Evolutionary conservation across 2,797 vertebrate genomes (phyloP).

Genomic region (Coranthus polyacanthus): DNA sequence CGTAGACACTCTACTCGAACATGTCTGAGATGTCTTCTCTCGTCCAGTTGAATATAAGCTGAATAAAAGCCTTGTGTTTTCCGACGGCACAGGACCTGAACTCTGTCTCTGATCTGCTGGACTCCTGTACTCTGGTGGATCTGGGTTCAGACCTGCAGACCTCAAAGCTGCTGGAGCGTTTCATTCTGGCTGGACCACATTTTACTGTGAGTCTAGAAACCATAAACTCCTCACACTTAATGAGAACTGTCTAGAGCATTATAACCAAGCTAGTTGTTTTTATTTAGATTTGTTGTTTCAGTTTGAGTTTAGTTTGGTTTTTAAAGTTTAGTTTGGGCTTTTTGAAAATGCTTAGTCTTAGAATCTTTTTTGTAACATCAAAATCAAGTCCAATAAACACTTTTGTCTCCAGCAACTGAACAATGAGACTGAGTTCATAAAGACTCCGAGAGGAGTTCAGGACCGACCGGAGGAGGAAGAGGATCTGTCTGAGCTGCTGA

Average conservation of each 20-base stretch:
- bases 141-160: constrained; percentile 86
- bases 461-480: constrained; percentile 81
- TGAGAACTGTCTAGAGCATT: background rate
- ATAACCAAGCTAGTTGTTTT: too few species aligned
- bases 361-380: too few species aligned
- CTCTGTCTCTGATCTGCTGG: constrained; percentile 85
- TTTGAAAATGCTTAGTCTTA: too few species aligned
- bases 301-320: too few species aligned
- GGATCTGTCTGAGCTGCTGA: constrained; percentile 82
- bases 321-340: too few species aligned
- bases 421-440: constrained; percentile 85
- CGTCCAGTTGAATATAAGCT: background rate
- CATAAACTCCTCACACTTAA: too few species aligned
- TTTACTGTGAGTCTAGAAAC: constrained; percentile 83
- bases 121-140: constrained; percentile 84
- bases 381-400: too few species aligned
- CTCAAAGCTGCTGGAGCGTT: constrained; percentile 83
- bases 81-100: constrained; percentile 87
- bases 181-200: constrained; percentile 87
- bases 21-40: too few species aligned
- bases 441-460: constrained; percentile 78
- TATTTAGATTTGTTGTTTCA: too few species aligned
- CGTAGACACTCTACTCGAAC: too few species aligned
- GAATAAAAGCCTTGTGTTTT: constrained; percentile 10
- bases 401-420: constrained; percentile 84